Base-by-base conservation (phyloP, 2,888 invertebrate species). In the Caenorhabditis sp. region DNA sequence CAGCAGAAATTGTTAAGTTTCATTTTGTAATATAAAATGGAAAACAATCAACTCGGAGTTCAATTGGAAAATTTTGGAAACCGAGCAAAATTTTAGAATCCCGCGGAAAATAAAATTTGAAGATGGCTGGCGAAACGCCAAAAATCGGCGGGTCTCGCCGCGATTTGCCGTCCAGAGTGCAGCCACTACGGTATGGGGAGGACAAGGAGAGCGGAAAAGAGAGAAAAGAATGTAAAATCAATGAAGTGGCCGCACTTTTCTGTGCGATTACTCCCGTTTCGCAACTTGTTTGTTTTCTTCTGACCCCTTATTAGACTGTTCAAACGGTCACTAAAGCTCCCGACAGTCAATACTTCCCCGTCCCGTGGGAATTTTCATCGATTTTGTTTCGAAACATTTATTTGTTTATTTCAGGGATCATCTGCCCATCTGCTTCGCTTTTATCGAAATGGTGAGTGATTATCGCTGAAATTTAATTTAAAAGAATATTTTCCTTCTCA, bases 81-180 rank as follows among this genome's bases (percentile, higher is more conserved):
- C 2, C 8, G 39, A 8, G 26, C 56, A 32, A 59, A 59, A 37
- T 45, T 53, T 58, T 45, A 17, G 20, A 59, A 45, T 22, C 27
- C 22, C 32, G 45, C 43, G 32, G 20, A 59, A 59, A 68, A 66
- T 45, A n/a, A 61, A 73, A 75, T 75, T 62, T 61, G 59, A 62
- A 62, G 68, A 65, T 53, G 55, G 50, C 68, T 68, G 75, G 66
- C 46, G 62, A 68, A 61, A 61, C 52, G 61, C 62, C 68, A 68
- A 68, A 62, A 66, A 50, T 55, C 15, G 24, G 35, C 20, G 75
- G 78, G 78, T 78, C 78, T 66, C 72, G 58, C 43, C 35, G 30
- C 72, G 72, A 58, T 27, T 58, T 24, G 37, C 37, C 72, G 27
- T 0, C n/a, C 4, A 0, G 15, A 24, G 45, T 37, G 72, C 4